A percentile compares a stretch with the other conserved stretches of the same genome.
These are phyloP conservation scores for Cranoglanis bouderius DNA, from an alignment of 2,113 vertebrate genomes.

Conservation along the genomic window DNA sequence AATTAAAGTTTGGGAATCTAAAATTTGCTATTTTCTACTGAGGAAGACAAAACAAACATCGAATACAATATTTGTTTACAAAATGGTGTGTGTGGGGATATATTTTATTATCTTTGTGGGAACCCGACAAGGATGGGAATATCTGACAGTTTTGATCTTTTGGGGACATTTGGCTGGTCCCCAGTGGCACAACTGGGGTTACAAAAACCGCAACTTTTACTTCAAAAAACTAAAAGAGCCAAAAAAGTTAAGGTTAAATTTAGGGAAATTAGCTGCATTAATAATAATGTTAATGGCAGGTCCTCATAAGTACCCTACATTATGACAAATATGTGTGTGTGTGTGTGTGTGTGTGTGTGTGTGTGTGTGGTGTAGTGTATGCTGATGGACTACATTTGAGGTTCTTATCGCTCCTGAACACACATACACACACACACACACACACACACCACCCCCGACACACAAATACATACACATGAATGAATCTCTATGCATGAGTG, in stretches of 20 bases:
- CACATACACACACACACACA: conserved; percentile 10
- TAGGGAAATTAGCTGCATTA: neutral
- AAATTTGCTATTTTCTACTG: neutral
- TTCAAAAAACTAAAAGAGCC: neutral
- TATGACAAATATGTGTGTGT: neutral
- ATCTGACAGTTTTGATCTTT: neutral
- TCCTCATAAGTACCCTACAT: neutral
- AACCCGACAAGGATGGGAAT: neutral
- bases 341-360: neutral
- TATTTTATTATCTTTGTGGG: neutral
- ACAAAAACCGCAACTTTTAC: neutral
- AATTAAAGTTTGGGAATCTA: neutral
- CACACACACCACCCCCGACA: neutral
- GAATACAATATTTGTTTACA: neutral
- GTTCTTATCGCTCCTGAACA: conserved; percentile 8
- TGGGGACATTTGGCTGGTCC: neutral
- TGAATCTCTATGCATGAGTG: conserved; percentile 20
- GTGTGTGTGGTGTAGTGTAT: neutral
- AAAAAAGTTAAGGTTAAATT: neutral
- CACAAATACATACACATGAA: conserved; percentile 12
- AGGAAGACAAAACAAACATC: neutral
- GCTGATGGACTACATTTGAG: neutral
- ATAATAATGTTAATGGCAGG: neutral
- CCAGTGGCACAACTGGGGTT: neutral
- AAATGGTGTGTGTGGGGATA: neutral